phyloP scores from a whole-genome alignment of 2,888 invertebrate species.

The Caenorhabditis becei region DNA sequence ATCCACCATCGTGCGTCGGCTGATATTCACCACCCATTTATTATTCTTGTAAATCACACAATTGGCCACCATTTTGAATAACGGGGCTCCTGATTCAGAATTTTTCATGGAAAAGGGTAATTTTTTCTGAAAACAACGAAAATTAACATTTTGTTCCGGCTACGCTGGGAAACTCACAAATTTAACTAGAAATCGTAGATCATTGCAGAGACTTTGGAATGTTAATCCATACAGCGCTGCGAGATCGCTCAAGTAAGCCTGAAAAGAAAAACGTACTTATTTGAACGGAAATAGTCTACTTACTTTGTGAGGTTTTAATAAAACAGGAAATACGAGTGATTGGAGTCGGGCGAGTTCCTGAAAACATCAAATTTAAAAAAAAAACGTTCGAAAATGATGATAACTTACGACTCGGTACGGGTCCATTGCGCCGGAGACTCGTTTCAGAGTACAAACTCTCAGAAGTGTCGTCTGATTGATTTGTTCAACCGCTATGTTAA shows the following conservation, averaged over 20 bases:
- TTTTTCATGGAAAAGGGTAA: neutral
- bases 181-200: slow-evolving; percentile 17
- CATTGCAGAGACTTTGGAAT: slow-evolving; percentile 13
- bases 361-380: slow-evolving; percentile 6
- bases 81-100: neutral
- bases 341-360: slow-evolving; percentile 4
- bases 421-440: too few species aligned
- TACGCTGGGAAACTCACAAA: slow-evolving; percentile 18
- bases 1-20: slow-evolving; percentile 9
- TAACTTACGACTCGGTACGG: too few species aligned
- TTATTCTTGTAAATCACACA: slow-evolving; percentile 12
- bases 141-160: neutral
- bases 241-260: slow-evolving; percentile 22
- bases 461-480: slow-evolving; percentile 7
- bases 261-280: slow-evolving; percentile 7
- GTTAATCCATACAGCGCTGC: neutral
- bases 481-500: neutral
- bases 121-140: slow-evolving; percentile 17
- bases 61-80: slow-evolving; percentile 24
- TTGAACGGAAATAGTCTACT: neutral
- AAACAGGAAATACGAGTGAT: neutral
- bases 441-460: slow-evolving; percentile 9
- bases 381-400: too few species aligned
- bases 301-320: slow-evolving; percentile 7
- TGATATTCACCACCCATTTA: slow-evolving; percentile 6